A percentile compares a stretch with the other conserved stretches of the same genome.
Evolutionary conservation across 2,113 vertebrate genomes (phyloP).

Genomic region (Eublepharis macularius): DNA sequence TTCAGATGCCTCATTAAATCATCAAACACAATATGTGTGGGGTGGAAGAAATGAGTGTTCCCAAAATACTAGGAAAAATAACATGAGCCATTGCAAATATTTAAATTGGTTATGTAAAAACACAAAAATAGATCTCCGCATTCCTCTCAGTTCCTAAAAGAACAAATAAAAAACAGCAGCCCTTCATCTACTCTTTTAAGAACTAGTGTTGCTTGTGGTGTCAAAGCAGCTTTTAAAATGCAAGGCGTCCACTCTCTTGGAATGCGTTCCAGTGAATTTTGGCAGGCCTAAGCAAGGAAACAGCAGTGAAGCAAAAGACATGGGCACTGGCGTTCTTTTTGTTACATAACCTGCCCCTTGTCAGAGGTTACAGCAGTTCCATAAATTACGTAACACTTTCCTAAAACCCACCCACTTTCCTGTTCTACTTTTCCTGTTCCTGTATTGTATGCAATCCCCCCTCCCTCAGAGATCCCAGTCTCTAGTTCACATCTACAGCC

Average conservation of each 20-base stretch:
- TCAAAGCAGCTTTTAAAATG: slow-evolving; percentile 9
- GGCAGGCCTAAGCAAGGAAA: background rate
- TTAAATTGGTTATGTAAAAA: slow-evolving; percentile 39
- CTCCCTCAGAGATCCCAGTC: background rate
- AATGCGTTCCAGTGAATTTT: slow-evolving; percentile 29
- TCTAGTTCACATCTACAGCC: background rate
- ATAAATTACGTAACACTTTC: slow-evolving; percentile 1
- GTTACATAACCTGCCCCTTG: background rate
- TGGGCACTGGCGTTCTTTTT: background rate
- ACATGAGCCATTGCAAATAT: slow-evolving; percentile 50
- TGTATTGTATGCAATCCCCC: background rate
- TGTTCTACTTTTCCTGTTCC: background rate
- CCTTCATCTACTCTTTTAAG: background rate
- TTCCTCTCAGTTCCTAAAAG: slow-evolving; percentile 34
- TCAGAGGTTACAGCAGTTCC: background rate
- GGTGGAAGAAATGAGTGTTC: slow-evolving; percentile 14
- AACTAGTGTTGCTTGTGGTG: slow-evolving; percentile 8
- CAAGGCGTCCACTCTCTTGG: slow-evolving; percentile 12
- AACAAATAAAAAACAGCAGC: slow-evolving; percentile 38
- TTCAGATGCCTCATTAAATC: slow-evolving; percentile 11
- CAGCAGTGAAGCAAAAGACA: slow-evolving; percentile 12
- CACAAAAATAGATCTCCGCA: slow-evolving; percentile 56
- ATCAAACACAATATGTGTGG: slow-evolving; percentile 9
- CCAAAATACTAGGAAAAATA: slow-evolving; percentile 45
- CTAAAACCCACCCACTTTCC: slow-evolving; percentile 1